Conservation (phyloP, 1,140 invertebrate genomes). For the Riptortus pedestris region DNA sequence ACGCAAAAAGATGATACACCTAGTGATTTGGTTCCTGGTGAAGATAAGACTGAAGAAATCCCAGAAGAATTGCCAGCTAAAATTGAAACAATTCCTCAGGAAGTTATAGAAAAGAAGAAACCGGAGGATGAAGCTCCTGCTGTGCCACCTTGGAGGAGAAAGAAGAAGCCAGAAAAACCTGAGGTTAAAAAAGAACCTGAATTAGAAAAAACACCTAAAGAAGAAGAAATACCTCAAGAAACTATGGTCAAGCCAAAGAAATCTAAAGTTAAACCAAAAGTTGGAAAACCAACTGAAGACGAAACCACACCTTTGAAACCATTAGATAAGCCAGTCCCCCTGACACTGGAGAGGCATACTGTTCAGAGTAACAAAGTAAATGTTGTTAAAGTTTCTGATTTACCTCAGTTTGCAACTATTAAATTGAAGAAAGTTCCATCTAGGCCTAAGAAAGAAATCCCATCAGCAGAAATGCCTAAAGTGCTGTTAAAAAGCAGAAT, state of each 20-base stretch:
- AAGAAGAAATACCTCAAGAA: background rate
- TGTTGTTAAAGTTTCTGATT: constrained; percentile 36
- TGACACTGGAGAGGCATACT: constrained; percentile 25
- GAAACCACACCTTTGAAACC: constrained; percentile 16
- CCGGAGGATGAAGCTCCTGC: background rate
- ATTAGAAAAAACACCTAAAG: background rate
- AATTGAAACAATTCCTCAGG: constrained; percentile 16
- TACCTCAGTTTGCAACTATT: constrained; percentile 47
- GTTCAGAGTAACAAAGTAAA: constrained; percentile 28
- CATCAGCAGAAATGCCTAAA: constrained; percentile 43
- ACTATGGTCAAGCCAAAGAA: background rate
- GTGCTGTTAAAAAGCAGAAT: constrained; percentile 54
- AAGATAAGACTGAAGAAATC: background rate
- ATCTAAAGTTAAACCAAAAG: constrained; percentile 35
- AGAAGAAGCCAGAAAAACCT: background rate
- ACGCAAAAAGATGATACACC: background rate
- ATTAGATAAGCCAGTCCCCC: constrained; percentile 9
- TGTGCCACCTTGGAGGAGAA: constrained; percentile 1
- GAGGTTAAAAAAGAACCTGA: background rate
- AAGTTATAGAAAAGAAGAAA: background rate
- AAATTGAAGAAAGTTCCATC: constrained; percentile 51
- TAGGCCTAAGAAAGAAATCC: constrained; percentile 40
- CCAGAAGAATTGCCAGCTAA: constrained; percentile 1
- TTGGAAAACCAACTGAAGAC: constrained; percentile 34
- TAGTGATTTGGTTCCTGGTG: background rate